A percentile compares a stretch with the other conserved stretches of the same genome.
phyloP scores from a whole-genome alignment of 1,140 invertebrate species.

The Chrysomallon squamiferum region DNA sequence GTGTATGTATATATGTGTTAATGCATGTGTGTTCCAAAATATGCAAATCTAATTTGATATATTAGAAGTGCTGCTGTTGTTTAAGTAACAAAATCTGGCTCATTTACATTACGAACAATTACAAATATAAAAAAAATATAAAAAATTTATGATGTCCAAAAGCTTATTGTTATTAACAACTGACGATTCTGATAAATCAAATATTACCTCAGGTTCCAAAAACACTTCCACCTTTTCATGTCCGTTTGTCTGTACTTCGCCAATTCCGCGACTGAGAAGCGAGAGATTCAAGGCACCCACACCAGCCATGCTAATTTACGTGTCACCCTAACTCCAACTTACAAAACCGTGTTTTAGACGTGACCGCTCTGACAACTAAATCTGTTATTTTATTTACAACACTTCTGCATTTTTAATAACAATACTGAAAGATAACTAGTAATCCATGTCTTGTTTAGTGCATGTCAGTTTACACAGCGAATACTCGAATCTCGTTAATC shows the following conservation, averaged over 20 bases:
- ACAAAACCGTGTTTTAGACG: too few species aligned
- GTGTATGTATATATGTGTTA: too few species aligned
- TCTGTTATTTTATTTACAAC: not conserved
- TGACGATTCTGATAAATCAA: too few species aligned
- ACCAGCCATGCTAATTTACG: slow-evolving; percentile 23
- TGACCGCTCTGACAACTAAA: not conserved
- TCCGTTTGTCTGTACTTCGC: slow-evolving; percentile 58
- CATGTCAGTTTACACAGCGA: not conserved
- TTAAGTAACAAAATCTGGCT: too few species aligned
- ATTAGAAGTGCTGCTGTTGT: too few species aligned
- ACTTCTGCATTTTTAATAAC: not conserved
- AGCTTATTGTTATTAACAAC: too few species aligned
- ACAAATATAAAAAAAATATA: too few species aligned
- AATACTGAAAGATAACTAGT: not conserved
- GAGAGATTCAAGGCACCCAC: slow-evolving; percentile 53
- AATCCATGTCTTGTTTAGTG: not conserved
- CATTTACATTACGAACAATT: too few species aligned
- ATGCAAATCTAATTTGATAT: too few species aligned
- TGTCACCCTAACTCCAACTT: not conserved
- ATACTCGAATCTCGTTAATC: not conserved
- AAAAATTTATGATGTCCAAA: too few species aligned
- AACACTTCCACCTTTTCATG: slow-evolving; percentile 60
- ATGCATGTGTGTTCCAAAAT: too few species aligned
- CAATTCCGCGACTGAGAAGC: slow-evolving; percentile 57
- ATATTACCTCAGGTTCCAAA: slow-evolving; percentile 58